Percentiles rank a stretch among this genome's conserved stretches.
Conservation (phyloP, 1,140 invertebrate genomes). For the Plectrocnemia conspersa region DNA sequence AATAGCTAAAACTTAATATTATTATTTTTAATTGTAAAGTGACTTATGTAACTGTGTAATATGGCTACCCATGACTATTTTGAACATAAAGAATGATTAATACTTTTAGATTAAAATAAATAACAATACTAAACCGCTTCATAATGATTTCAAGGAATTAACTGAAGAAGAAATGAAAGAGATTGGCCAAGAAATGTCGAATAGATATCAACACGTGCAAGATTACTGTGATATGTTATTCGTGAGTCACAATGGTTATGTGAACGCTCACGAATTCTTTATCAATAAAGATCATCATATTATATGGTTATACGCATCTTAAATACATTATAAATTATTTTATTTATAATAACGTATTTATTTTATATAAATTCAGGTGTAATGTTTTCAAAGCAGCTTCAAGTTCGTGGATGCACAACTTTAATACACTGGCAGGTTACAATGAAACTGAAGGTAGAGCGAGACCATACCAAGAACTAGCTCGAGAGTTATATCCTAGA, state of each 20-base stretch:
- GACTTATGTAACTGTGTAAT: too few relatives aligned
- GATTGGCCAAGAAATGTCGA: slow-evolving; percentile 12
- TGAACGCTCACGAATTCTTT: slow-evolving; percentile 73
- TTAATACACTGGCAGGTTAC: slow-evolving; percentile 67
- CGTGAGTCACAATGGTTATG: background rate
- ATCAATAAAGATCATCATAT: slow-evolving; percentile 72
- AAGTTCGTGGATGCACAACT: slow-evolving; percentile 76
- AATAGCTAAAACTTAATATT: too few relatives aligned
- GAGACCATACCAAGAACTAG: slow-evolving; percentile 61
- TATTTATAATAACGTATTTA: background rate
- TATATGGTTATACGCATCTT: slow-evolving; percentile 56
- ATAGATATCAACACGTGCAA: slow-evolving; percentile 14
- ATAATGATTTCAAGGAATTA: slow-evolving; percentile 3
- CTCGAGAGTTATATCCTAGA: slow-evolving; percentile 63
- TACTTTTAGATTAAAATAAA: too few relatives aligned
- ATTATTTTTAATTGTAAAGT: too few relatives aligned
- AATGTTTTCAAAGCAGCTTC: slow-evolving; percentile 74
- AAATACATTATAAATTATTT: background rate
- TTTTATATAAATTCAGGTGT: slow-evolving; percentile 46
- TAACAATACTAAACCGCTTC: too few relatives aligned
- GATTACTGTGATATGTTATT: slow-evolving; percentile 9
- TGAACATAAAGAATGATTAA: too few relatives aligned
- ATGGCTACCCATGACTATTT: too few relatives aligned
- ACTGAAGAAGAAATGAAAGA: slow-evolving; percentile 12
- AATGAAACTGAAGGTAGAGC: slow-evolving; percentile 58